Conservation (phyloP, 2,888 invertebrate genomes). For the Onchidella celtica region DNA sequence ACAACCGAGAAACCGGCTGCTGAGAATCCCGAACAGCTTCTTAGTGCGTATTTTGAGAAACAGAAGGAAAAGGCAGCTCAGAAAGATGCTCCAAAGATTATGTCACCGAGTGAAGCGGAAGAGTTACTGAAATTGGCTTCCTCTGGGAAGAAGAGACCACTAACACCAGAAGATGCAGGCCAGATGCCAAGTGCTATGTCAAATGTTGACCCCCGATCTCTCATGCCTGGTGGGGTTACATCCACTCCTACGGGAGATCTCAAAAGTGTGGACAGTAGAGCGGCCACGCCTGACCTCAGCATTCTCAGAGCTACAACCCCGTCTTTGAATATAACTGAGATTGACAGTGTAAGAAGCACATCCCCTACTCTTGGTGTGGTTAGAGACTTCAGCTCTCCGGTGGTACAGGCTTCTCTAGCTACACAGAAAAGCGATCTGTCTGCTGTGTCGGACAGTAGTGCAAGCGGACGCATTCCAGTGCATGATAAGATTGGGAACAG, state of each 20-base stretch:
- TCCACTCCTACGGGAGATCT: neutral
- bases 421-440: no score
- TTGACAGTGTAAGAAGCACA: neutral
- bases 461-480: no score
- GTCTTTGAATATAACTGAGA: slow-evolving; percentile 14
- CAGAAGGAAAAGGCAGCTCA: neutral
- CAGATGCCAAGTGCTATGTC: neutral
- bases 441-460: no score
- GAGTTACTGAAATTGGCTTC: neutral
- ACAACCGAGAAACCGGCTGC: neutral
- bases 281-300: neutral
- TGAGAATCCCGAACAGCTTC: neutral
- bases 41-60: slow-evolving; percentile 1
- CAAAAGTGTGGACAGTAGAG: neutral
- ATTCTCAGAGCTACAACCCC: slow-evolving; percentile 20
- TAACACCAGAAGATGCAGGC: neutral
- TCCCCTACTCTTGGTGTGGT: neutral
- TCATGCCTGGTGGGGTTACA: neutral
- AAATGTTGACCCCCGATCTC: neutral
- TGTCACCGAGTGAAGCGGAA: neutral
- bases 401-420: no score
- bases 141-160: neutral
- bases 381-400: neutral
- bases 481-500: neutral
- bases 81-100: neutral